Percentiles rank a stretch among this genome's conserved stretches.
Conservation (phyloP, 2,113 vertebrate species). For the Phasianus colchicus region DNA sequence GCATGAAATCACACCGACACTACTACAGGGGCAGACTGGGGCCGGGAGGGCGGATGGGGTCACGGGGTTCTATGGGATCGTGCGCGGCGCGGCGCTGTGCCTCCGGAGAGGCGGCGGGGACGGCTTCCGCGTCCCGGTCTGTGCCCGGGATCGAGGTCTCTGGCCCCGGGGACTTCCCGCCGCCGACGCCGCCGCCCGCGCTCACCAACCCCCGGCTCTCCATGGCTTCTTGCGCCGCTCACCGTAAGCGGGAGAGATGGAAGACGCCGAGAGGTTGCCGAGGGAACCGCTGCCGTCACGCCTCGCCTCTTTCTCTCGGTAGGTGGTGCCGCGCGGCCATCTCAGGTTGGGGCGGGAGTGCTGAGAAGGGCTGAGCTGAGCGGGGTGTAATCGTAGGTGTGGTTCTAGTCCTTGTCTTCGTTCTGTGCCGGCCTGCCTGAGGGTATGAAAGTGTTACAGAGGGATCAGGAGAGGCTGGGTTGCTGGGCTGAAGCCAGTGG, state of each 20-base stretch:
- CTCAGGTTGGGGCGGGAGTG: background rate
- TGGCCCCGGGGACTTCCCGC: background rate
- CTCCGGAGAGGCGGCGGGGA: background rate
- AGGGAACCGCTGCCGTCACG: background rate
- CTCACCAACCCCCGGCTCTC: background rate
- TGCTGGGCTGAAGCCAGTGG: too few species aligned
- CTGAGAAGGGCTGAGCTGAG: background rate
- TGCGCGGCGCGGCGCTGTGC: too few species aligned
- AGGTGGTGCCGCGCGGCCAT: background rate
- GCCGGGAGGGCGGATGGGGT: background rate
- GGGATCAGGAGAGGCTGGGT: too few species aligned
- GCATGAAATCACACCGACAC: background rate
- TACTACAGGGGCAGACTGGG: background rate
- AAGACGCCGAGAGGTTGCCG: background rate
- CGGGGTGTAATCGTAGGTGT: too few species aligned
- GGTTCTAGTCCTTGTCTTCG: too few species aligned
- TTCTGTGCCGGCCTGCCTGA: too few species aligned
- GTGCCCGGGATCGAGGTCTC: too few species aligned
- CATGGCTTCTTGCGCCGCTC: background rate
- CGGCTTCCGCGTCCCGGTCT: too few species aligned
- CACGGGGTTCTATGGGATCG: too few species aligned
- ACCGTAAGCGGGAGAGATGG: background rate
- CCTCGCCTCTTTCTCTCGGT: accelerated
- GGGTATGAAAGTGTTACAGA: too few species aligned
- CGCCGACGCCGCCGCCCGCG: background rate